Percentiles rank a stretch among this genome's conserved stretches.
These are phyloP conservation scores for Lasiommata megera DNA, from an alignment of 2,888 invertebrate species.

Conservation along the genomic window DNA sequence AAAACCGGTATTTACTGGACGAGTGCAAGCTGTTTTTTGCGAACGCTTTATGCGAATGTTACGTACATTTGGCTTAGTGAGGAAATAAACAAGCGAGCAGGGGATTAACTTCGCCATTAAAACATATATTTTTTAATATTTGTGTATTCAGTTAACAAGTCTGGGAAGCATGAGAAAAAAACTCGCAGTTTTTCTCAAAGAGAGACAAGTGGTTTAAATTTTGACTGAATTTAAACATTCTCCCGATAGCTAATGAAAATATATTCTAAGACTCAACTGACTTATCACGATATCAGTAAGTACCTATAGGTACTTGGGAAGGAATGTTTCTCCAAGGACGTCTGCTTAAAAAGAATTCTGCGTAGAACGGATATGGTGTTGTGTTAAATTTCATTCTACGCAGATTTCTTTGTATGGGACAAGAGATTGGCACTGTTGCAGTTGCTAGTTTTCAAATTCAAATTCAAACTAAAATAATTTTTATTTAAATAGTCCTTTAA, in stretches of 20 bases:
- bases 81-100: slow-evolving; percentile 29
- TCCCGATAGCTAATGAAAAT: neutral
- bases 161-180: neutral
- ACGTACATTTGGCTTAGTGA: slow-evolving; percentile 32
- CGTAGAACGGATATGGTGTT: no score
- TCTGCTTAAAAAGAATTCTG: no score
- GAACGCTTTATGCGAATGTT: slow-evolving; percentile 37
- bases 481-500: no score
- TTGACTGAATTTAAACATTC: neutral
- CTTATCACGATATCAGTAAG: no score
- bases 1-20: slow-evolving; percentile 65
- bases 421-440: no score
- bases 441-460: no score
- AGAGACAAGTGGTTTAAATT: neutral
- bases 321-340: no score
- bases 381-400: no score
- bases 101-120: slow-evolving; percentile 30
- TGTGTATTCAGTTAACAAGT: slow-evolving; percentile 8
- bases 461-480: no score
- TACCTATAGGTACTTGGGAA: no score
- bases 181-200: neutral
- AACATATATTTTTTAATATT: slow-evolving; percentile 25
- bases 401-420: no score
- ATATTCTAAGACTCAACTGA: no score
- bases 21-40: slow-evolving; percentile 46